phyloP scores from a whole-genome alignment of 2,113 vertebrate genomes.

The Beaufortia kweichowensis region DNA sequence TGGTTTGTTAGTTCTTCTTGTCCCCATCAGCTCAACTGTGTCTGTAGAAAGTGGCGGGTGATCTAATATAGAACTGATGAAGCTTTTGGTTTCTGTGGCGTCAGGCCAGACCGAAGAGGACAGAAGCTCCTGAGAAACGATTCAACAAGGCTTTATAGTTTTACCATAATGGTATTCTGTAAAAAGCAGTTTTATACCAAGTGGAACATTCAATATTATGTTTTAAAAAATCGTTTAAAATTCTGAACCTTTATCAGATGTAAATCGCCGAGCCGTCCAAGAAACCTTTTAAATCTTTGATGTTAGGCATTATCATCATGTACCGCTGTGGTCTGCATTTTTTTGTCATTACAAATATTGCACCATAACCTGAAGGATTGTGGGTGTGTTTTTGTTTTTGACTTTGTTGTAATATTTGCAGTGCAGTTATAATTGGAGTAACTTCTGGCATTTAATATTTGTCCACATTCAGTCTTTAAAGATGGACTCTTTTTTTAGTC shows the following conservation, averaged over 20 bases:
- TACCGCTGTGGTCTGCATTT: constrained; percentile 35
- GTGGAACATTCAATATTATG: no score
- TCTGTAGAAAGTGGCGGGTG: neutral
- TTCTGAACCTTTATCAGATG: neutral
- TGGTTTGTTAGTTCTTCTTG: neutral
- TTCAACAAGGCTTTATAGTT: no score
- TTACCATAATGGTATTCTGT: no score
- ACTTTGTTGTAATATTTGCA: constrained; percentile 1
- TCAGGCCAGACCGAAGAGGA: no score
- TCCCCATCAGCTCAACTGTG: no score
- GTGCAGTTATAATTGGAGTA: neutral
- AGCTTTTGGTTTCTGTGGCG: no score
- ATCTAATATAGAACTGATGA: neutral
- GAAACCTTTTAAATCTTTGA: neutral
- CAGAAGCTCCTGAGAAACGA: no score
- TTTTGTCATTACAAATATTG: constrained; percentile 25
- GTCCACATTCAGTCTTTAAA: neutral
- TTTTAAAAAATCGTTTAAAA: no score
- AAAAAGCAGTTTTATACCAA: no score
- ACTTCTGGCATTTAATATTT: neutral
- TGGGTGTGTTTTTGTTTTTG: constrained; percentile 20
- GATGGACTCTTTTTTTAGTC: neutral
- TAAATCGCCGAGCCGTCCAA: neutral
- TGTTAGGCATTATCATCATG: constrained; percentile 39
- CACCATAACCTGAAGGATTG: constrained; percentile 13